Evolutionary conservation across 2,888 invertebrate genomes (phyloP).

Genomic region (Drosophila kambysellisi): DNA sequence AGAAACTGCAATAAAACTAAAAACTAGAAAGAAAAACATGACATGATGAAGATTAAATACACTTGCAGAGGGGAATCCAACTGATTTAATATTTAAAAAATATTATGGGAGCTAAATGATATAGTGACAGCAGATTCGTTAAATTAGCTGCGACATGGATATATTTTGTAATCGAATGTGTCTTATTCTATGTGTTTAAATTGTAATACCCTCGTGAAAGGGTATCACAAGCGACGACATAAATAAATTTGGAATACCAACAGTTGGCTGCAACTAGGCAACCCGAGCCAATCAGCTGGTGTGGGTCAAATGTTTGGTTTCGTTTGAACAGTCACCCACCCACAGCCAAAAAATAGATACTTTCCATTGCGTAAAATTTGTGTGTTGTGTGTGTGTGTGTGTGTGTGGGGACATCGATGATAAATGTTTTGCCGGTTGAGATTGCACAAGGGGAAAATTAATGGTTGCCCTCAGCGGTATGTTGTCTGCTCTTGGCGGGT

Average conservation of each 20-base stretch:
- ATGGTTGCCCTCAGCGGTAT: conserved; percentile 31
- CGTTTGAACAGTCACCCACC: conserved; percentile 53
- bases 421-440: conserved; percentile 66
- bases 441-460: conserved; percentile 61
- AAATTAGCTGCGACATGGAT: neutral
- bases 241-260: conserved; percentile 40
- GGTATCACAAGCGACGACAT: neutral
- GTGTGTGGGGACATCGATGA: conserved; percentile 51
- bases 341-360: conserved; percentile 57
- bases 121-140: neutral
- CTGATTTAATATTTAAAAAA: neutral
- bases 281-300: conserved; percentile 31
- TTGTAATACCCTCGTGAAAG: neutral
- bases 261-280: conserved; percentile 31
- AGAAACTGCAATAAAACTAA: conserved; percentile 54
- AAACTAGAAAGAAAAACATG: neutral
- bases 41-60: neutral
- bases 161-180: neutral
- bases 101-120: neutral
- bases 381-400: conserved; percentile 32
- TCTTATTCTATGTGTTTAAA: neutral
- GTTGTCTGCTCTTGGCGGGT: neutral
- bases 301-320: conserved; percentile 25
- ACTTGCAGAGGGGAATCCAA: neutral
- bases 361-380: conserved; percentile 70